These are phyloP conservation scores for Choristoneura fumiferana DNA, from an alignment of 1,140 invertebrate species.

Conservation along the genomic window DNA sequence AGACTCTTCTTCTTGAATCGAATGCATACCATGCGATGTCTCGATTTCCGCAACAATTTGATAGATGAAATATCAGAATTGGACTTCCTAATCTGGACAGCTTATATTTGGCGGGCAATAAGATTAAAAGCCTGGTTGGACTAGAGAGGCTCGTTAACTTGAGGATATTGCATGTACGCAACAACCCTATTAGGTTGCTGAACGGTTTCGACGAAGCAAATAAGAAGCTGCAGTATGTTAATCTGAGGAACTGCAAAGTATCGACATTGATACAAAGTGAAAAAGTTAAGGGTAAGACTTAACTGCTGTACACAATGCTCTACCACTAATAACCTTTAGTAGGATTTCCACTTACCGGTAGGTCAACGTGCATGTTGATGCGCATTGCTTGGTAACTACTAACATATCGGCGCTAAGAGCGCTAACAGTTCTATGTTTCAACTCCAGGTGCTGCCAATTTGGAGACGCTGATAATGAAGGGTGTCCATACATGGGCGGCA, in stretches of 20 bases:
- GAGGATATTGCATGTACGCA: conserved; percentile 73
- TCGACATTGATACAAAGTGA: conserved; percentile 71
- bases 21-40: conserved; percentile 65
- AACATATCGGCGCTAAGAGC: too few species aligned
- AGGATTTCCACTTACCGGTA: too few species aligned
- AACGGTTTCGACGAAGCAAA: conserved; percentile 65
- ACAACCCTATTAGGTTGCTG: conserved; percentile 75
- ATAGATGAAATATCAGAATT: conserved; percentile 64
- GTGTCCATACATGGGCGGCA: conserved; percentile 71
- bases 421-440: too few species aligned
- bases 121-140: conserved; percentile 60
- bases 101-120: conserved; percentile 73
- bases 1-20: conserved; percentile 46
- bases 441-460: conserved; percentile 62
- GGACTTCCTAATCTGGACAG: conserved; percentile 71
- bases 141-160: conserved; percentile 69
- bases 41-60: conserved; percentile 75
- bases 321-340: too few species aligned
- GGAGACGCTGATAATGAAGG: conserved; percentile 70
- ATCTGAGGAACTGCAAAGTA: conserved; percentile 77
- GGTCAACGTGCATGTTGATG: too few species aligned
- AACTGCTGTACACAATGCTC: too few species aligned
- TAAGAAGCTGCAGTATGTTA: conserved; percentile 74
- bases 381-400: too few species aligned
- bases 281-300: conserved; percentile 69